Conservation (phyloP, 2,888 invertebrate species). For the Heliconius ethilla region DNA sequence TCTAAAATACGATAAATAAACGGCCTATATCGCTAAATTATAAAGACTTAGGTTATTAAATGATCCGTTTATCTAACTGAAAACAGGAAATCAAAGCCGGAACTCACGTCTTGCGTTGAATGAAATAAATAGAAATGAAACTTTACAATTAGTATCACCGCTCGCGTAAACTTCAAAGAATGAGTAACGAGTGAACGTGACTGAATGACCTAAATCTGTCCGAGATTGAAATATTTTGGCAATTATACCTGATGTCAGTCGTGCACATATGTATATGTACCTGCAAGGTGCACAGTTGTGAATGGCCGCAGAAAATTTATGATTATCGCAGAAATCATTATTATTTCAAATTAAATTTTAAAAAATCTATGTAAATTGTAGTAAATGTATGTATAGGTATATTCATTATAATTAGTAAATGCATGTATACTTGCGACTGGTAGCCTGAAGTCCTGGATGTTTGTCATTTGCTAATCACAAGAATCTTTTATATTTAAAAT, state of each 20-base stretch:
- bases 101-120: conserved; percentile 1
- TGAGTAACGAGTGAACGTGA: conserved; percentile 14
- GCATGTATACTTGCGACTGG: too few relatives aligned
- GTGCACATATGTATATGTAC: background rate
- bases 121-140: background rate
- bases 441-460: too few relatives aligned
- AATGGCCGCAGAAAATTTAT: background rate
- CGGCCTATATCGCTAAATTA: too few relatives aligned
- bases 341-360: background rate
- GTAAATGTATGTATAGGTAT: too few relatives aligned
- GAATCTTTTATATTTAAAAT: too few relatives aligned
- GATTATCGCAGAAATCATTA: background rate
- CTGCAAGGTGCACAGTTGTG: background rate
- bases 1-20: too few relatives aligned
- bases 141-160: background rate
- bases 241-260: conserved; percentile 4
- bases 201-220: conserved; percentile 18
- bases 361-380: background rate
- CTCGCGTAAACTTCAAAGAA: conserved; percentile 24
- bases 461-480: too few relatives aligned
- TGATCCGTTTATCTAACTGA: background rate
- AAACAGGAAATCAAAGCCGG: conserved; percentile 12
- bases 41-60: background rate
- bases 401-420: too few relatives aligned
- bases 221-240: conserved; percentile 20